phyloP scores from a whole-genome alignment of 1,140 invertebrate genomes.

The Pseudachorutes palmiensis region DNA sequence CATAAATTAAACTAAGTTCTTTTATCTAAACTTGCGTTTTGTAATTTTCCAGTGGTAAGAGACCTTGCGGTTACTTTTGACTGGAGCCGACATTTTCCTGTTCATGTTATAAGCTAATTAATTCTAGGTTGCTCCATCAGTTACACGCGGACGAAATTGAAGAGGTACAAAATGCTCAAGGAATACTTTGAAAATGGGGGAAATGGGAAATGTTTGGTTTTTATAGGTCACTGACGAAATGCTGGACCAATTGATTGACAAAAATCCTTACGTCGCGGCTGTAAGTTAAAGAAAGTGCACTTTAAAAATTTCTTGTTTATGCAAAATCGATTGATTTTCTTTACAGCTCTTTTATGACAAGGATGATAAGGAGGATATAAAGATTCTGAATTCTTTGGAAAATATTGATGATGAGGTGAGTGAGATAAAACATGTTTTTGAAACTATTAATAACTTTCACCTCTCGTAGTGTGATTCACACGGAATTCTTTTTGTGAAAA shows the following conservation, averaged over 20 bases:
- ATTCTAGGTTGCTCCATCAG: constrained; percentile 41
- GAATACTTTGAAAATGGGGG: background rate
- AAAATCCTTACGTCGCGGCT: constrained; percentile 66
- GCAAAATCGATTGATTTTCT: background rate
- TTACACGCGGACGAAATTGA: constrained; percentile 46
- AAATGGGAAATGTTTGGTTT: background rate
- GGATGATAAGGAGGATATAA: constrained; percentile 77
- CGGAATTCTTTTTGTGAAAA: constrained; percentile 86
- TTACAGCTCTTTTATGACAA: constrained; percentile 55
- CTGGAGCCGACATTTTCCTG: too few species aligned
- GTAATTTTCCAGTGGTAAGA: constrained; percentile 39
- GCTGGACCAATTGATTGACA: constrained; percentile 82
- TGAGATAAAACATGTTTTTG: background rate
- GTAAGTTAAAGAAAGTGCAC: constrained; percentile 2
- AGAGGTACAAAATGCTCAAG: constrained; percentile 17
- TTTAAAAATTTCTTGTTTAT: constrained; percentile 4
- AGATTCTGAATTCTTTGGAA: constrained; percentile 77
- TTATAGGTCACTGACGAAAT: constrained; percentile 74
- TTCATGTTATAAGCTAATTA: constrained; percentile 38
- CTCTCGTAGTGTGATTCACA: constrained; percentile 75
- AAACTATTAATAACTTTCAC: too few species aligned
- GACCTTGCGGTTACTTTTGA: too few species aligned
- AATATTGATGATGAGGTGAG: constrained; percentile 48
- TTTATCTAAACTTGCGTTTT: background rate
- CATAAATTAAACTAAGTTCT: background rate